These are phyloP conservation scores for Melanotaenia parkinsoni DNA, from an alignment of 2,797 vertebrate species.

Conservation along the genomic window DNA sequence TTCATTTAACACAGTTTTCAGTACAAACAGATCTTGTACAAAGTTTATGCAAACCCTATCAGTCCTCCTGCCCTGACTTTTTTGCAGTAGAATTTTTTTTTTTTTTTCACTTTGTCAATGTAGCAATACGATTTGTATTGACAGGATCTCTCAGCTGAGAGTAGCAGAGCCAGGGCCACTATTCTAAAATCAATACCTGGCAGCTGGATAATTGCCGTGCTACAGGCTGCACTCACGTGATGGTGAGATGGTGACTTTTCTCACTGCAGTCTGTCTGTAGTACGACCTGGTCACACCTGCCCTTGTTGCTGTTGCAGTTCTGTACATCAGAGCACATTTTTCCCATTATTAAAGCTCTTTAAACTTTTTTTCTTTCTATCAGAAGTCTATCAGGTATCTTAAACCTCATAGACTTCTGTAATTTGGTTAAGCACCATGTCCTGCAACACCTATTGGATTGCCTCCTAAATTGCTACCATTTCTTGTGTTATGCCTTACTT, in stretches of 20 bases:
- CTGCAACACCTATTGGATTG: too few relatives aligned
- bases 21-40: slow-evolving; percentile 2
- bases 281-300: background rate
- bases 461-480: too few relatives aligned
- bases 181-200: slow-evolving; percentile 65
- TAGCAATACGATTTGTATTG: slow-evolving; percentile 61
- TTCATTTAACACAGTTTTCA: background rate
- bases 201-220: slow-evolving; percentile 50
- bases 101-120: slow-evolving; percentile 62
- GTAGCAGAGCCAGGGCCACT: slow-evolving; percentile 39
- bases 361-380: too few relatives aligned
- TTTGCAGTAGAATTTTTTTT: slow-evolving; percentile 44
- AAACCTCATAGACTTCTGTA: too few relatives aligned
- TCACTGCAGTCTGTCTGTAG: background rate
- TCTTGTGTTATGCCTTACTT: too few relatives aligned
- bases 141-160: slow-evolving; percentile 50
- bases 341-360: too few relatives aligned
- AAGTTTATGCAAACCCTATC: background rate
- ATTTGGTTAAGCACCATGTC: too few relatives aligned
- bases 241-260: slow-evolving; percentile 8
- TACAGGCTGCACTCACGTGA: slow-evolving; percentile 26
- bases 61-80: slow-evolving; percentile 6
- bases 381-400: too few relatives aligned
- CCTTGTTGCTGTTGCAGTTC: background rate
- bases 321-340: background rate